Evolutionary conservation across 2,797 vertebrate species (phyloP).

Genomic region (Coregonus ussuriensis): DNA sequence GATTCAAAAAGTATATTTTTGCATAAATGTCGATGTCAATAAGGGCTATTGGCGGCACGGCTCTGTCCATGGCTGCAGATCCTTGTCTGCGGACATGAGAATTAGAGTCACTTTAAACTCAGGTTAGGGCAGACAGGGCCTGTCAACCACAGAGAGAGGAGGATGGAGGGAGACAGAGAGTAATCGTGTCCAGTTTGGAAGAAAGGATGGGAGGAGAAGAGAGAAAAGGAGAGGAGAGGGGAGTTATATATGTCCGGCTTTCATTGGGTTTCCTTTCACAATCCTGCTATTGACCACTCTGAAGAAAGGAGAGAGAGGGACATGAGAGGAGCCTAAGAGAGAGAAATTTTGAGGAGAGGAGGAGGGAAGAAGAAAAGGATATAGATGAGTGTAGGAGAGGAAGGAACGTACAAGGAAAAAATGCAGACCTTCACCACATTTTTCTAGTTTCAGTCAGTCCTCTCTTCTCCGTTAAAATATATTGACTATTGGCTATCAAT

Average conservation of each 20-base stretch:
- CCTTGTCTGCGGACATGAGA: constrained; percentile 84
- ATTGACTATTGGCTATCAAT: constrained; percentile 60
- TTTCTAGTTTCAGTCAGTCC: constrained; percentile 71
- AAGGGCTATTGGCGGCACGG: constrained; percentile 56
- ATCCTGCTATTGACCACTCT: constrained; percentile 73
- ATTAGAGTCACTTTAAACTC: constrained; percentile 85
- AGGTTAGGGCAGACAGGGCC: constrained; percentile 79
- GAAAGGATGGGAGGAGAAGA: constrained; percentile 5
- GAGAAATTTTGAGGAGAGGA: constrained; percentile 8
- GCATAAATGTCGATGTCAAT: constrained; percentile 73
- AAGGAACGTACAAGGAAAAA: constrained; percentile 73
- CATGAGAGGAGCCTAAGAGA: constrained; percentile 11
- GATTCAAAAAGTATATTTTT: constrained; percentile 79
- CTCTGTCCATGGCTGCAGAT: constrained; percentile 79
- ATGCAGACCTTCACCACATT: constrained; percentile 70
- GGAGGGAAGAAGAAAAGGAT: not conserved
- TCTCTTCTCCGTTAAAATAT: constrained; percentile 30
- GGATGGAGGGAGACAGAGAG: constrained; percentile 78
- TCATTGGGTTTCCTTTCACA: constrained; percentile 74
- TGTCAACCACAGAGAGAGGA: constrained; percentile 75
- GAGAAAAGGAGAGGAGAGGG: constrained; percentile 29
- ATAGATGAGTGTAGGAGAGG: constrained; percentile 38
- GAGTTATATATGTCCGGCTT: constrained; percentile 64
- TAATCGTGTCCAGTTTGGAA: constrained; percentile 71
- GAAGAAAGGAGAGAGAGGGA: constrained; percentile 48